phyloP scores from a whole-genome alignment of 1,140 invertebrate species.

The Ephestia elutella region DNA sequence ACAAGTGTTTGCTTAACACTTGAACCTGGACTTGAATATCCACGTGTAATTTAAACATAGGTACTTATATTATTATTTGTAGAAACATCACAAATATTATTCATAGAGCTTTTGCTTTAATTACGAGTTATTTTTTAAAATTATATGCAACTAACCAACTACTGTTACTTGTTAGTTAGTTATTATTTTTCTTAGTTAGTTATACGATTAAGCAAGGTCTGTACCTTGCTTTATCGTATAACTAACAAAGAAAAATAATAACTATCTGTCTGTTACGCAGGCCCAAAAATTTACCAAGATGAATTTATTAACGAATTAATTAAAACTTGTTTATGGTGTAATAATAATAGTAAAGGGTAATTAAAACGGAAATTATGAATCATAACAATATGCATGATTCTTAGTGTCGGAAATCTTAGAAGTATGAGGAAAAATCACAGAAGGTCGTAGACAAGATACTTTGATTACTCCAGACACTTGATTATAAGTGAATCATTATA shows the following conservation, averaged over 20 bases:
- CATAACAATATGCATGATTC: not conserved
- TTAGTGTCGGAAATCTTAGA: not conserved
- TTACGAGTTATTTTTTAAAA: no score
- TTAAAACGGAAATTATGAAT: not conserved
- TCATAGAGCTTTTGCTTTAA: no score
- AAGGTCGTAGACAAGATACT: not conserved
- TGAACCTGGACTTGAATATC: constrained; percentile 1
- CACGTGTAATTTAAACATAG: not conserved
- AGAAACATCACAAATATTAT: no score
- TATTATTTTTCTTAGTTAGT: no score
- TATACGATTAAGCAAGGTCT: no score
- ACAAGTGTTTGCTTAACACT: not conserved
- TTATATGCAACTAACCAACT: no score
- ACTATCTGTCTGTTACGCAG: no score
- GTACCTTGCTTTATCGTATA: no score
- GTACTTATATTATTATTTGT: not conserved
- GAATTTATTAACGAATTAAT: not conserved
- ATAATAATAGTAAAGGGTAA: not conserved
- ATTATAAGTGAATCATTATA: no score
- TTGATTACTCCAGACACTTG: not conserved
- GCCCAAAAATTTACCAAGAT: no score
- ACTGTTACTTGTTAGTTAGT: no score
- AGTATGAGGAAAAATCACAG: not conserved
- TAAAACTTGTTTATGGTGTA: not conserved
- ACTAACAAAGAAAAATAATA: no score